A percentile compares a stretch with the other conserved stretches of the same genome.
Evolutionary conservation across 2,797 vertebrate genomes (phyloP).

Genomic region (Lepilemur septentrionalis): DNA sequence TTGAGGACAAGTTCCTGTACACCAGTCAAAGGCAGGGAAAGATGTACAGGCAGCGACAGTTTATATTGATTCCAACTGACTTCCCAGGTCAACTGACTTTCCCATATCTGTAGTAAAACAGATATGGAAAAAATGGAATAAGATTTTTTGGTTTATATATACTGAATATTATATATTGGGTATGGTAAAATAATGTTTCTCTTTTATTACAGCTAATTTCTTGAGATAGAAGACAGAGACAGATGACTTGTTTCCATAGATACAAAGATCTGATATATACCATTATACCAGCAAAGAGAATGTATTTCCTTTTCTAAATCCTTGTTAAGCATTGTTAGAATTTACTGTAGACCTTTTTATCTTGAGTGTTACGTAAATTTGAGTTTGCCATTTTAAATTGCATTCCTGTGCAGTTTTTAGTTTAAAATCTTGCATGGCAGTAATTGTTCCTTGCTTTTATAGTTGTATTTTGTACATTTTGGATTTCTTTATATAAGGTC

Average conservation of each 20-base stretch:
- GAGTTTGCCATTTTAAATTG: slow-evolving; percentile 78
- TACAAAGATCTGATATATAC: slow-evolving; percentile 85
- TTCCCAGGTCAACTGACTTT: neutral
- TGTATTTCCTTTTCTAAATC: slow-evolving; percentile 82
- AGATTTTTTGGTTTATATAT: neutral
- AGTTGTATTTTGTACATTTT: slow-evolving; percentile 85
- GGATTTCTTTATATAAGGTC: slow-evolving; percentile 78
- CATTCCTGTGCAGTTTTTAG: slow-evolving; percentile 83
- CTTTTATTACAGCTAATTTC: slow-evolving; percentile 88
- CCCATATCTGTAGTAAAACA: neutral
- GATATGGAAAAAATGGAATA: neutral
- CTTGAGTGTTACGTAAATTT: slow-evolving; percentile 83
- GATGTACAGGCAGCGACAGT: neutral
- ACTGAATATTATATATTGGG: neutral
- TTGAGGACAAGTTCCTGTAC: neutral
- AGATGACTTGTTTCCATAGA: slow-evolving; percentile 78
- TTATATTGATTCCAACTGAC: neutral
- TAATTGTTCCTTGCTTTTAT: slow-evolving; percentile 82
- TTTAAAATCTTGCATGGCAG: slow-evolving; percentile 84
- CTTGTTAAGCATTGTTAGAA: slow-evolving; percentile 79
- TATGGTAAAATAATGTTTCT: slow-evolving; percentile 37
- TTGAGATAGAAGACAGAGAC: slow-evolving; percentile 81
- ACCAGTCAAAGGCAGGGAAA: neutral
- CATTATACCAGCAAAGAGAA: slow-evolving; percentile 89
- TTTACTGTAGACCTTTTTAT: slow-evolving; percentile 79